Conservation (phyloP, 2,888 invertebrate genomes). For the Sthenelais limicola region DNA sequence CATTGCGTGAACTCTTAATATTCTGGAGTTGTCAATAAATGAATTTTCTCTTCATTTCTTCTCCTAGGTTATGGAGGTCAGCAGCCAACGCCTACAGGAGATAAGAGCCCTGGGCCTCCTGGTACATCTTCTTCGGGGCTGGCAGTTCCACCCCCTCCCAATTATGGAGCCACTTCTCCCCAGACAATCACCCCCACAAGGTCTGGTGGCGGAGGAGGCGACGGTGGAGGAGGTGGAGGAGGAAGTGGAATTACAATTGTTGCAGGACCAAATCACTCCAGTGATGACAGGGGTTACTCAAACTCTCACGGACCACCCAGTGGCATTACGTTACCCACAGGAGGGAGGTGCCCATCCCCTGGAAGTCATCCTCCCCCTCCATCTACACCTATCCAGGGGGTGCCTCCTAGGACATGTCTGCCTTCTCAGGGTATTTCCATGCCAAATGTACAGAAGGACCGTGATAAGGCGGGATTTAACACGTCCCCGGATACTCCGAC, state of each 20-base stretch:
- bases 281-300: not conserved
- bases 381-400: slow-evolving; percentile 23
- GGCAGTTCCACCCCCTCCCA: slow-evolving; percentile 19
- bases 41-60: not conserved
- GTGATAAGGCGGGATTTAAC: slow-evolving; percentile 21
- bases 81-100: slow-evolving; percentile 18
- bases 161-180: slow-evolving; percentile 14
- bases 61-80: slow-evolving; percentile 31
- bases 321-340: slow-evolving; percentile 20
- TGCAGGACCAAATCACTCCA: no score
- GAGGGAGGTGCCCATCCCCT: slow-evolving; percentile 23
- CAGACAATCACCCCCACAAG: not conserved
- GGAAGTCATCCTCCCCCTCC: slow-evolving; percentile 30
- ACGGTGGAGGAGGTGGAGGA: not conserved
- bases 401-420: slow-evolving; percentile 31
- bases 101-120: slow-evolving; percentile 24
- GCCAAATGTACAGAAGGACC: slow-evolving; percentile 5
- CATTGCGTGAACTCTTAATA: no score
- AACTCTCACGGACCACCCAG: slow-evolving; percentile 21
- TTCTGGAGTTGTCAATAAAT: not conserved
- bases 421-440: slow-evolving; percentile 21
- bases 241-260: no score
- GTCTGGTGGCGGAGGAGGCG: not conserved
- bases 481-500: slow-evolving; percentile 27
- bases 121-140: slow-evolving; percentile 13